A percentile compares a stretch with the other conserved stretches of the same genome.
phyloP scores from a whole-genome alignment of 53 echinoderm and acorn worm genomes.

The Holothuria scabra region DNA sequence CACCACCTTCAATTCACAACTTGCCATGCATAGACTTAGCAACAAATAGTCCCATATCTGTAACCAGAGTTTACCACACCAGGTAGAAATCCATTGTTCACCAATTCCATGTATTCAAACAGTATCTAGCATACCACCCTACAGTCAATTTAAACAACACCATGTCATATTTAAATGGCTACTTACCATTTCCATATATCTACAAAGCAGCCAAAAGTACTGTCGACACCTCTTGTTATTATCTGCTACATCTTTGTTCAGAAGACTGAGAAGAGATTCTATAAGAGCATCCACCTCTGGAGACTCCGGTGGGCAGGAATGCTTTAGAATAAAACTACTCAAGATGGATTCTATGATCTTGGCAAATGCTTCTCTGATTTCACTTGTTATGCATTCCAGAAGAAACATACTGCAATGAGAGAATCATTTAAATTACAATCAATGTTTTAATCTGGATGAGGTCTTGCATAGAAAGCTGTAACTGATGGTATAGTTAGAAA shows the following conservation, averaged over 20 bases:
- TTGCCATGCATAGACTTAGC: too few species aligned
- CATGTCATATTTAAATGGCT: not conserved
- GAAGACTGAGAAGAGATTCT: constrained; percentile 80
- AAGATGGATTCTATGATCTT: constrained; percentile 71
- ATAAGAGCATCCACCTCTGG: constrained; percentile 65
- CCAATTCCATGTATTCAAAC: too few species aligned
- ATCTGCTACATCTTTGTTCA: constrained; percentile 91
- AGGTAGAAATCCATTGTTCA: too few species aligned
- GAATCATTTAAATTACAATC: not conserved
- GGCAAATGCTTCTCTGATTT: constrained; percentile 80
- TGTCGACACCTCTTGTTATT: constrained; percentile 91
- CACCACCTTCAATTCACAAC: too few species aligned
- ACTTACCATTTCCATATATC: constrained; percentile 88
- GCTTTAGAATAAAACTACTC: constrained; percentile 61
- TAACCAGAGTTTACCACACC: too few species aligned
- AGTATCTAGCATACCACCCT: too few species aligned
- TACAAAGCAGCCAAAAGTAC: constrained; percentile 92
- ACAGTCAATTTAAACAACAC: too few species aligned
- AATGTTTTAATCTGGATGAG: too few species aligned
- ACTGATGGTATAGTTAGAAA: too few species aligned
- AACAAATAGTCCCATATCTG: too few species aligned
- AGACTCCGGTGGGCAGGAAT: constrained; percentile 45
- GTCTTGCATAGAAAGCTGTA: too few species aligned
- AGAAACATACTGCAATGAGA: constrained; percentile 67
- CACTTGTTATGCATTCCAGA: constrained; percentile 81